Evolutionary conservation across 2,888 invertebrate genomes (phyloP).

Genomic region (Cryptocheilus praepositus): DNA sequence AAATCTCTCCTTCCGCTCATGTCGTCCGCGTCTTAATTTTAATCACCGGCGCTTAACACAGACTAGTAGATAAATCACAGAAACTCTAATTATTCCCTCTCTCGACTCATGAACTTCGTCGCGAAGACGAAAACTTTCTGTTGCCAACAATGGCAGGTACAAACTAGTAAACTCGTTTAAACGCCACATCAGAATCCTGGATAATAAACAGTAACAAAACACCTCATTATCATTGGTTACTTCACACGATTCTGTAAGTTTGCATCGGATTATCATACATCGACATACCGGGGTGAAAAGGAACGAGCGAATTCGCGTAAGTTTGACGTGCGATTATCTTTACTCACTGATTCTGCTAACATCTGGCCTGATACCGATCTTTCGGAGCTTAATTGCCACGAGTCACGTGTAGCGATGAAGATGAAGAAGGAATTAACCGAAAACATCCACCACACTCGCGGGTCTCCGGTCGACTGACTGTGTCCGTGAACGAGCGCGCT

Average conservation of each 20-base stretch:
- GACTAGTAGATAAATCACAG: not conserved
- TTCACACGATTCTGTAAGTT: no score
- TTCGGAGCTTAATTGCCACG: conserved; percentile 26
- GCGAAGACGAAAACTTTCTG: no score
- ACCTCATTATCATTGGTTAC: no score
- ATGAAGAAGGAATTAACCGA: conserved; percentile 11
- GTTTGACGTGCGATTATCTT: no score
- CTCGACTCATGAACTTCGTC: conserved; percentile 13
- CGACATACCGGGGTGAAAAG: no score
- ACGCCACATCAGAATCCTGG: no score
- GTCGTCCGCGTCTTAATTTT: not conserved
- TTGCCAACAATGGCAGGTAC: no score
- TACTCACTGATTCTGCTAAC: no score
- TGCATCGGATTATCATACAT: no score
- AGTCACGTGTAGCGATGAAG: conserved; percentile 41
- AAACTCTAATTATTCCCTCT: conserved; percentile 2
- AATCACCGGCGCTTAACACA: not conserved
- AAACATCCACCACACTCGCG: conserved; percentile 49
- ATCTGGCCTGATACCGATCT: conserved; percentile 4
- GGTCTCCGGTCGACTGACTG: conserved; percentile 55
- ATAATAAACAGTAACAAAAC: no score
- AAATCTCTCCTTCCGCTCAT: not conserved
- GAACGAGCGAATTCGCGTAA: no score
- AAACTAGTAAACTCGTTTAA: no score
- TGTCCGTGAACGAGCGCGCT: conserved; percentile 14